These are phyloP conservation scores for Mellivora capensis DNA, from an alignment of 2,113 vertebrate species.

Conservation along the genomic window DNA sequence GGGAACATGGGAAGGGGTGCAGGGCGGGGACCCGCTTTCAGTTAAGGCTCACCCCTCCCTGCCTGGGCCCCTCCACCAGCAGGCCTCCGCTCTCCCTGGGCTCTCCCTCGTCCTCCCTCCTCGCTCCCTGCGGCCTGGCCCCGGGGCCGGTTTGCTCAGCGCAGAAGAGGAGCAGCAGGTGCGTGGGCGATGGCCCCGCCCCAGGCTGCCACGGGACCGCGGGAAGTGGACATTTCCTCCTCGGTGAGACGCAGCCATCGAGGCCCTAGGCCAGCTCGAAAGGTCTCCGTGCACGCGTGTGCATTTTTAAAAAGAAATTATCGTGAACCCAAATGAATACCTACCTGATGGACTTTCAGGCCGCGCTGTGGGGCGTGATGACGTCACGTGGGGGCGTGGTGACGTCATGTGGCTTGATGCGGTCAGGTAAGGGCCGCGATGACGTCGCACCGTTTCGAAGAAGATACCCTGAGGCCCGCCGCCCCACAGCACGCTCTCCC, in stretches of 20 bases:
- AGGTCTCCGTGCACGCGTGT: not conserved
- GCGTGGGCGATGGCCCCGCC: not conserved
- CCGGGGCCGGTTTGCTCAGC: not conserved
- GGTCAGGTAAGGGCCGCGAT: rapidly evolving
- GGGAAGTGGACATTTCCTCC: too few relatives aligned
- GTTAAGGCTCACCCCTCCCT: not conserved
- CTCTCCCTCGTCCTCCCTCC: not conserved
- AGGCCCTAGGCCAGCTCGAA: not conserved
- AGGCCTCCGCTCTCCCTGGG: too few relatives aligned
- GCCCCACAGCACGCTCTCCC: not conserved
- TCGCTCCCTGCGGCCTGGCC: not conserved
- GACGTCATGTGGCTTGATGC: too few relatives aligned
- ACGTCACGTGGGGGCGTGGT: too few relatives aligned
- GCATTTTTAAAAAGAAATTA: not conserved
- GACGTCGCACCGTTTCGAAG: not conserved
- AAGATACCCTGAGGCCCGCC: not conserved
- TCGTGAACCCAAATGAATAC: not conserved
- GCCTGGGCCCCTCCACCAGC: not conserved
- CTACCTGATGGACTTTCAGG: not conserved
- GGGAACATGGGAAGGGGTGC: rapidly evolving
- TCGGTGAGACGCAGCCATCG: not conserved
- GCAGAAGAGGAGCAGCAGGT: not conserved
- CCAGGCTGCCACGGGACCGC: rapidly evolving
- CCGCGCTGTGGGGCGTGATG: rapidly evolving
- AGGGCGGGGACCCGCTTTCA: not conserved